Evolutionary conservation across 2,888 invertebrate genomes (phyloP).

Genomic region (Mellilla xanthometata): DNA sequence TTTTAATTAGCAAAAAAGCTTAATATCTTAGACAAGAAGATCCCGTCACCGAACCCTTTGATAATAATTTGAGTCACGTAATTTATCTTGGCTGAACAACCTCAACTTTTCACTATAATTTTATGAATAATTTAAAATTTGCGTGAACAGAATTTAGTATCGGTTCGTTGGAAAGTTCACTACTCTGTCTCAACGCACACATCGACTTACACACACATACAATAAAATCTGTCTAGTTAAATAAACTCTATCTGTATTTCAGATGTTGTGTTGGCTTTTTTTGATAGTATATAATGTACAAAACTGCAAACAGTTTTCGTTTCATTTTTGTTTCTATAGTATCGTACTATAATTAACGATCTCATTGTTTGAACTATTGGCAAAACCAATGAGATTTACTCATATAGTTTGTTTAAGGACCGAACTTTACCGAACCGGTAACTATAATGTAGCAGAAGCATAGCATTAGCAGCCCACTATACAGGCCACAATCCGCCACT

Average conservation of each 20-base stretch:
- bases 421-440: too few relatives aligned
- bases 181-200: slow-evolving; percentile 2
- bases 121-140: slow-evolving; percentile 20
- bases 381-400: too few relatives aligned
- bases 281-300: background rate
- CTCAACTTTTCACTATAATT: slow-evolving; percentile 22
- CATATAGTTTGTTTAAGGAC: too few relatives aligned
- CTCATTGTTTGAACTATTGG: too few relatives aligned
- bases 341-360: too few relatives aligned
- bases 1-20: slow-evolving; percentile 15
- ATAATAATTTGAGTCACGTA: slow-evolving; percentile 23
- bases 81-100: slow-evolving; percentile 17
- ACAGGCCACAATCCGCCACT: too few relatives aligned
- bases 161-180: slow-evolving; percentile 10
- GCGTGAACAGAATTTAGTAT: slow-evolving; percentile 12
- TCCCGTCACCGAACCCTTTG: slow-evolving; percentile 11
- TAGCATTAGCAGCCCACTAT: too few relatives aligned
- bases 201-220: background rate
- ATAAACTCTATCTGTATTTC: slow-evolving; percentile 4
- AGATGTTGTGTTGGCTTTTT: background rate
- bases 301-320: background rate
- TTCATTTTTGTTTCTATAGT: background rate
- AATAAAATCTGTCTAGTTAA: slow-evolving; percentile 1
- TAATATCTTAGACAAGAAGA: background rate
- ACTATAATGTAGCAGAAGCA: too few relatives aligned